Base-by-base conservation (phyloP, 2,113 vertebrate genomes). In the Columba livia region DNA sequence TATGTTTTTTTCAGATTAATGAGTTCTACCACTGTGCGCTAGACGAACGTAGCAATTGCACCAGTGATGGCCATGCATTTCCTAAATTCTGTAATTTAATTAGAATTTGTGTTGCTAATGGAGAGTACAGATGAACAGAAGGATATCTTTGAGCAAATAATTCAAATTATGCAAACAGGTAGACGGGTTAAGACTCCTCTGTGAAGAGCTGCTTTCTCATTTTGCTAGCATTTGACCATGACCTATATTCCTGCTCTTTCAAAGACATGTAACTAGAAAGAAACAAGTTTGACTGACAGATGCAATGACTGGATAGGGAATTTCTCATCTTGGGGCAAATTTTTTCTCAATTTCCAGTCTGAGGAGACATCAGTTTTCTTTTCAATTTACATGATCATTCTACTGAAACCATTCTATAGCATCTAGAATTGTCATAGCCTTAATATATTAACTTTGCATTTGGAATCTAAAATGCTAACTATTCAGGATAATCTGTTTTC, bases 291-390 rank as follows among this genome's bases (percentile, higher is more conserved):
- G 78, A 84, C 74, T 94, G 92, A 91, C 85, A 96, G 78, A 93
- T 91, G 78, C 47, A 64, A 93, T 96, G 88, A 79, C 74, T 98
- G 65, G 93, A 90, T 93, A 91, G 79, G 90, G 70, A 78, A 73
- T 92, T 97, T 97, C 94, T 96, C 84, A 94, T 96, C 70, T 95
- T 67, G 90, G 89, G 92, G 56, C 74, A 96, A 90, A 96, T 95
- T 97, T 97, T 92, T 69, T 94, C 78, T 94, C 83, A 74, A 40
- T 94, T 97, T 96, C 72, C 82, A 93, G 58, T 96, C 88, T 97
- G 85, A 96, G 97, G 87, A 96, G 85, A 94, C 78, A 93, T 84
- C 88, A 69, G 73, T 90, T 98, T 98, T 94, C 86, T 94, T 96
- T 97, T 94, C 94, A 86, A 93, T 97, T 97, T 97, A 94, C 60